Percentiles rank a stretch among this genome's conserved stretches.
These are phyloP conservation scores for Nibea albiflora DNA, from an alignment of 2,113 vertebrate genomes.

Conservation along the genomic window DNA sequence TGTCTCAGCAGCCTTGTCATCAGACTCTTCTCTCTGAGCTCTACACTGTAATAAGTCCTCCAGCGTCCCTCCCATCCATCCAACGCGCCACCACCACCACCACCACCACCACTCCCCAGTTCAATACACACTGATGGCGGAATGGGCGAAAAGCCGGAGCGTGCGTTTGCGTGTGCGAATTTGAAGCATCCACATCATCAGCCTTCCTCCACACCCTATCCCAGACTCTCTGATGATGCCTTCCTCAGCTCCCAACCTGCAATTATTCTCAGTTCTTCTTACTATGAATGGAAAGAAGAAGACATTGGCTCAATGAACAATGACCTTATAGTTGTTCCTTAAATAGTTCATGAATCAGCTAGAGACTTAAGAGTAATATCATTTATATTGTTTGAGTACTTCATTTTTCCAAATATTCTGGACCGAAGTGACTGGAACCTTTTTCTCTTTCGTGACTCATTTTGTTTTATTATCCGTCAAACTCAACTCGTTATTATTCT, in stretches of 20 bases:
- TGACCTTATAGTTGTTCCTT: slow-evolving; percentile 21
- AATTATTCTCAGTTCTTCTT: slow-evolving; percentile 14
- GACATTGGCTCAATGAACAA: slow-evolving; percentile 36
- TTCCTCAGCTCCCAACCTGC: slow-evolving; percentile 24
- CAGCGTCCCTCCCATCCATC: slow-evolving; percentile 40
- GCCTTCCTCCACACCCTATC: slow-evolving; percentile 46
- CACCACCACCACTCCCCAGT: slow-evolving; percentile 18
- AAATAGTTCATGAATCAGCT: slow-evolving; percentile 23
- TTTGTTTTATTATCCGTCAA: background rate
- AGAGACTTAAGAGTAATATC: background rate
- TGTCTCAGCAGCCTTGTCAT: slow-evolving; percentile 59
- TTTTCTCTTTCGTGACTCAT: background rate
- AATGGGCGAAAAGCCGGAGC: slow-evolving; percentile 15
- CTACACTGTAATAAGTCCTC: slow-evolving; percentile 36
- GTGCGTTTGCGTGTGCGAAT: background rate
- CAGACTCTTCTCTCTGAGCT: slow-evolving; percentile 13
- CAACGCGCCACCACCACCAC: background rate
- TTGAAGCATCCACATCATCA: slow-evolving; percentile 35
- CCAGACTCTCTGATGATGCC: slow-evolving; percentile 24
- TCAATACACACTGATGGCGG: slow-evolving; percentile 15
- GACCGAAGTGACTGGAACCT: background rate
- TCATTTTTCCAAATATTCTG: slow-evolving; percentile 13
- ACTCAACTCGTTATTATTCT: background rate
- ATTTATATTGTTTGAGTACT: slow-evolving; percentile 1
- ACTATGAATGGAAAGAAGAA: slow-evolving; percentile 37